Percentiles rank a stretch among this genome's conserved stretches.
phyloP scores from a whole-genome alignment of 1,140 invertebrate species.

The Andricus grossulariae region DNA sequence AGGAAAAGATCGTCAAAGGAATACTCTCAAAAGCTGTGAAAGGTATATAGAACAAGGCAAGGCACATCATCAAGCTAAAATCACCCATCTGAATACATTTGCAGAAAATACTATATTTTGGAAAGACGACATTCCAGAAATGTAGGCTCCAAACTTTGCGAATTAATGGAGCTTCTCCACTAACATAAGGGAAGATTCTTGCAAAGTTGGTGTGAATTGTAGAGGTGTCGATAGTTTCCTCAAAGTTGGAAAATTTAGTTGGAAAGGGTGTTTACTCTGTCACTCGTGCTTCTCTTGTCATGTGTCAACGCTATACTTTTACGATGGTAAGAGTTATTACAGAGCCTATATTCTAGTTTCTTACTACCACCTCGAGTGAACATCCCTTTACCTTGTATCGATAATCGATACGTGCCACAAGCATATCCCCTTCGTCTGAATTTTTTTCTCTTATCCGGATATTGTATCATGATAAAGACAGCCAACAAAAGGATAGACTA shows the following conservation, averaged over 20 bases:
- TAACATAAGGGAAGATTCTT: background rate
- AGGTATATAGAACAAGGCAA: slow-evolving; percentile 24
- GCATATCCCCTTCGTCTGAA: background rate
- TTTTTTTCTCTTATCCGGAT: background rate
- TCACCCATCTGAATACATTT: too few relatives aligned
- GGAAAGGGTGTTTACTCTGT: background rate
- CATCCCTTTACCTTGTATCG: background rate
- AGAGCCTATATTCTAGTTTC: background rate
- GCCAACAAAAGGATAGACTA: background rate
- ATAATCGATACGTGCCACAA: background rate
- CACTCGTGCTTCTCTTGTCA: background rate
- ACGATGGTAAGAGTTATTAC: background rate
- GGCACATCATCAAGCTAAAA: background rate
- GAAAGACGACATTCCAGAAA: too few relatives aligned
- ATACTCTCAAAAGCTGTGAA: slow-evolving; percentile 4
- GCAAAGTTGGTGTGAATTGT: background rate
- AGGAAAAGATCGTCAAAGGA: slow-evolving; percentile 35
- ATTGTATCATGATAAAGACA: slow-evolving; percentile 10
- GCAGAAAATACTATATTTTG: too few relatives aligned
- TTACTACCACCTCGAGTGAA: background rate
- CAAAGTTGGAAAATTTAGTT: background rate
- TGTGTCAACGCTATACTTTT: slow-evolving; percentile 3
- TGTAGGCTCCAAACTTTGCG: too few relatives aligned
- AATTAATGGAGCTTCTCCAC: too few relatives aligned
- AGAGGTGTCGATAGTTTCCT: background rate